Conservation (phyloP, 2,113 vertebrate genomes). For the Perca fluviatilis region DNA sequence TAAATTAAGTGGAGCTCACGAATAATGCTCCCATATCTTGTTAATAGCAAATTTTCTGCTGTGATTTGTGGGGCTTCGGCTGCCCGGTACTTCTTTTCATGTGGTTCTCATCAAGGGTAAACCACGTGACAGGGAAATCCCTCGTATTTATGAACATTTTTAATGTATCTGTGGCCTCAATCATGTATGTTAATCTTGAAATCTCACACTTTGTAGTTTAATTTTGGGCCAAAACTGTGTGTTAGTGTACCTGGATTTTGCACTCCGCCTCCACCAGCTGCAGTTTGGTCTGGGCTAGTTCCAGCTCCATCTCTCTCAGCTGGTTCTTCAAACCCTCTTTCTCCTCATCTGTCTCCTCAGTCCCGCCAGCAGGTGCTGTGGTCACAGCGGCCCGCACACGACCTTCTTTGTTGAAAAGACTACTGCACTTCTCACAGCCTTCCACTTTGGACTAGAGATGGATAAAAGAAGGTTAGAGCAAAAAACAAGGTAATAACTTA, state of each 20-base stretch:
- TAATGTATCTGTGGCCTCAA: not conserved
- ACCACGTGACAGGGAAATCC: not conserved
- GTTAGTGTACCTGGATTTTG: conserved; percentile 92
- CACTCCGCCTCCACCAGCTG: conserved; percentile 98
- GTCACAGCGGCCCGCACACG: conserved; percentile 74
- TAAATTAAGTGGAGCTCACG: not conserved
- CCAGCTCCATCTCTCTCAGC: conserved; percentile 98
- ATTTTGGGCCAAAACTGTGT: not conserved
- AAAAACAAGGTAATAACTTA: not conserved
- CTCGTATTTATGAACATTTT: not conserved
- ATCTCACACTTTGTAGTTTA: not conserved
- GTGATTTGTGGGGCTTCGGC: conserved; percentile 18
- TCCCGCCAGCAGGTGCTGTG: conserved; percentile 81
- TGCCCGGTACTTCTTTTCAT: not conserved
- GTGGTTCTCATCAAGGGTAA: not conserved
- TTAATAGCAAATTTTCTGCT: not conserved
- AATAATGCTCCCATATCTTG: not conserved
- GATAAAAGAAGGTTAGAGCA: not conserved
- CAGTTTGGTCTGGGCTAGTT: conserved; percentile 97
- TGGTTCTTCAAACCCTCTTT: conserved; percentile 95
- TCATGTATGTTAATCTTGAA: not conserved
- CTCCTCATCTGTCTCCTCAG: conserved; percentile 94
- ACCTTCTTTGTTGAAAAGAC: conserved; percentile 82
- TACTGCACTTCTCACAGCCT: conserved; percentile 79
- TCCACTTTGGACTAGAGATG: conserved; percentile 72